These are phyloP conservation scores for Cylas formicarius DNA, from an alignment of 1,140 invertebrate species.

Conservation along the genomic window DNA sequence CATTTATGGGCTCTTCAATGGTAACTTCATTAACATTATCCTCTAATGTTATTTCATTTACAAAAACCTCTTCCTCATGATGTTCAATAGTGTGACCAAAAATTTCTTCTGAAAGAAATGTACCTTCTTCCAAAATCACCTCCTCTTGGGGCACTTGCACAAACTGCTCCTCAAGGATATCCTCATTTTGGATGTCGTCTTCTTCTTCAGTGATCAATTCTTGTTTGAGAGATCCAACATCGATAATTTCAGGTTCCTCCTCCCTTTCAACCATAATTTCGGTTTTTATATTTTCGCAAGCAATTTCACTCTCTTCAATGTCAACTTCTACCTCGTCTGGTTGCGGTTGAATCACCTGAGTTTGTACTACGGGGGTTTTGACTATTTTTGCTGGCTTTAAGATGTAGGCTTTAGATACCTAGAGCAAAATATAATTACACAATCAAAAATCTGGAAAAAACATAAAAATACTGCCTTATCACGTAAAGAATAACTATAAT, in stretches of 20 bases:
- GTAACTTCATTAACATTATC: constrained; percentile 34
- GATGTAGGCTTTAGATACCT: constrained; percentile 30
- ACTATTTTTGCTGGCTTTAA: constrained; percentile 29
- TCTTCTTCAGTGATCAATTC: constrained; percentile 15
- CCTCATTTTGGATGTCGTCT: constrained; percentile 19
- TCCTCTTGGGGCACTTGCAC: constrained; percentile 13
- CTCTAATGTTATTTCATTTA: constrained; percentile 36
- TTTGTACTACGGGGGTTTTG: constrained; percentile 10
- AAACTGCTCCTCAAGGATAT: constrained; percentile 10
- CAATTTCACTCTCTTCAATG: constrained; percentile 22
- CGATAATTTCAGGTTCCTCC: constrained; percentile 2
- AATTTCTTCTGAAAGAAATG: constrained; percentile 30
- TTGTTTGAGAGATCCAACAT: constrained; percentile 18
- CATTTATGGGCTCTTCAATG: constrained; percentile 26
- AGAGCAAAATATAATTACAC: constrained; percentile 8
- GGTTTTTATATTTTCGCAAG: constrained; percentile 18
- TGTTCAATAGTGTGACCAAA: constrained; percentile 27
- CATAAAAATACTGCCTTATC: no score
- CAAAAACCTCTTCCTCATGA: constrained; percentile 31
- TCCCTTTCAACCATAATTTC: constrained; percentile 13
- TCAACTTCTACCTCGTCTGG: constrained; percentile 13
- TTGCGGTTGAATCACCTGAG: constrained; percentile 10
- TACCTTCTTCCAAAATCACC: constrained; percentile 17
- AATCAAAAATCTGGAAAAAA: no score
- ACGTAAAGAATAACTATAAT: no score